phyloP scores from a whole-genome alignment of 2,113 vertebrate species.

The Pangasianodon hypophthalmus region DNA sequence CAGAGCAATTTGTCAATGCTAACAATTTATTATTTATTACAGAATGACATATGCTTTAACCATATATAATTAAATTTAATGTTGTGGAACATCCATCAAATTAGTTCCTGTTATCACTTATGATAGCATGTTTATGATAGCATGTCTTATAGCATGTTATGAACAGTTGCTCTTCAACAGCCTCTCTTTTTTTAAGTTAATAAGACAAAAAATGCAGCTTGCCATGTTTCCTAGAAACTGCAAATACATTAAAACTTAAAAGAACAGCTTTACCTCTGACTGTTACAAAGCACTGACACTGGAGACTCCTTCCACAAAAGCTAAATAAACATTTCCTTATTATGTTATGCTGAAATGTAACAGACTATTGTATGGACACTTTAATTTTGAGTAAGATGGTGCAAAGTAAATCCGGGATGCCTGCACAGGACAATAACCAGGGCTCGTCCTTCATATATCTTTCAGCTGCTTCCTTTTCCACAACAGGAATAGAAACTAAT shows the following conservation, averaged over 20 bases:
- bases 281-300: background rate
- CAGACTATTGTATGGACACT: background rate
- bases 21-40: background rate
- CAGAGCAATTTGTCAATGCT: background rate
- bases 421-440: background rate
- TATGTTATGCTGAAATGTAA: background rate
- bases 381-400: background rate
- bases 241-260: background rate
- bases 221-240: background rate
- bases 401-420: background rate
- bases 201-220: background rate
- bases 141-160: background rate
- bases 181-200: no score
- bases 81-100: background rate
- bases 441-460: background rate
- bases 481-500: background rate
- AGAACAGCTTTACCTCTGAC: no score
- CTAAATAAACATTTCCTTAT: background rate
- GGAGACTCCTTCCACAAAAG: no score
- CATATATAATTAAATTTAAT: background rate
- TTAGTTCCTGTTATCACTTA: background rate
- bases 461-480: background rate
- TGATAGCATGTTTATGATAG: no score
- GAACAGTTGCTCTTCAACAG: background rate
- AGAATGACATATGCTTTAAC: background rate